These are phyloP conservation scores for Chlorops oryzae DNA, from an alignment of 1,140 invertebrate species.

Conservation along the genomic window DNA sequence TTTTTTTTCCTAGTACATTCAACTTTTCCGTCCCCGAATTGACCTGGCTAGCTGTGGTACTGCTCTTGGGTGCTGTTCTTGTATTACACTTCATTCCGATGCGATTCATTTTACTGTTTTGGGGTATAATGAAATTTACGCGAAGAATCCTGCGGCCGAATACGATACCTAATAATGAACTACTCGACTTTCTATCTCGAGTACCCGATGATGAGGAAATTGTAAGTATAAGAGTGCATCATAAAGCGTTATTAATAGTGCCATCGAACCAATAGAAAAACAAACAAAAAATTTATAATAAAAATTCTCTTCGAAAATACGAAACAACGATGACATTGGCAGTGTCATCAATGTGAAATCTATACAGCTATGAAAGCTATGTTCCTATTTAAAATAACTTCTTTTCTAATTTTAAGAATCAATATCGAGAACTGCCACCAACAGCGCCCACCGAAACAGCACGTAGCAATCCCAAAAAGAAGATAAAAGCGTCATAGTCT, in stretches of 20 bases:
- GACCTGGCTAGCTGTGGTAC: constrained; percentile 82
- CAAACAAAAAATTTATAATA: too few relatives aligned
- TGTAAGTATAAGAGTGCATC: constrained; percentile 57
- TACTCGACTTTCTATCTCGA: constrained; percentile 89
- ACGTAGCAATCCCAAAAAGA: constrained; percentile 53
- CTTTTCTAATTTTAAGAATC: constrained; percentile 45
- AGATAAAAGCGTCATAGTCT: constrained; percentile 54
- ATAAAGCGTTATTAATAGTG: too few relatives aligned
- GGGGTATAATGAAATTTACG: constrained; percentile 97
- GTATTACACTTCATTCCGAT: constrained; percentile 89
- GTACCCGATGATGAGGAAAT: constrained; percentile 93
- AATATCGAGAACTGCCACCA: constrained; percentile 54
- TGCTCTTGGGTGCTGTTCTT: constrained; percentile 61
- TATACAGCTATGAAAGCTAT: too few relatives aligned
- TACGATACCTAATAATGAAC: constrained; percentile 94
- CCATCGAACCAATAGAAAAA: too few relatives aligned
- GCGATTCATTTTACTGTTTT: constrained; percentile 86
- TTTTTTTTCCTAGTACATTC: constrained; percentile 69
- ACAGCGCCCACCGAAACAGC: constrained; percentile 48
- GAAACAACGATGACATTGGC: too few relatives aligned
- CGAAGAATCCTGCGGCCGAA: constrained; percentile 88
- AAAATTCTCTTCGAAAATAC: too few relatives aligned
- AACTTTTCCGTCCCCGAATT: constrained; percentile 97
- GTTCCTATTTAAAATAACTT: background rate
- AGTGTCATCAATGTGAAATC: too few relatives aligned